Percentiles rank a stretch among this genome's conserved stretches.
Evolutionary conservation across 2,888 invertebrate species (phyloP).

Genomic region (Drosophila multiciliata): DNA sequence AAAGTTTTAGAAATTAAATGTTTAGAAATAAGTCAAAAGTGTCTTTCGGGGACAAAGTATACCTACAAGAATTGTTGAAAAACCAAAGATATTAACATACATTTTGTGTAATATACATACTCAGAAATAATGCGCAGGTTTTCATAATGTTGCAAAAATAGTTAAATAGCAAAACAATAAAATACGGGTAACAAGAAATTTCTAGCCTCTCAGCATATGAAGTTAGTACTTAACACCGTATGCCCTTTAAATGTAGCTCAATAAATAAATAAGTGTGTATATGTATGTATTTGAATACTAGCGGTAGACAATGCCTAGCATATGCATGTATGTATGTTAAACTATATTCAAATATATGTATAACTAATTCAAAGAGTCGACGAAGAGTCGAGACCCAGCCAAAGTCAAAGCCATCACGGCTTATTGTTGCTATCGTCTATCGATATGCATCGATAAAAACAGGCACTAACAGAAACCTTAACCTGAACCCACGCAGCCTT

Average conservation of each 20-base stretch:
- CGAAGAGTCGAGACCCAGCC: not conserved
- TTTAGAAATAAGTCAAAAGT: slow-evolving; percentile 42
- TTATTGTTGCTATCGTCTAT: not conserved
- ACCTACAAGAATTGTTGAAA: slow-evolving; percentile 21
- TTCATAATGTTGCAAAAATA: slow-evolving; percentile 35
- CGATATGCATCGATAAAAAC: slow-evolving; percentile 2
- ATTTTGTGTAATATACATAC: slow-evolving; percentile 17
- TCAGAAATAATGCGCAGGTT: slow-evolving; percentile 39
- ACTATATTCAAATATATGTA: slow-evolving; percentile 10
- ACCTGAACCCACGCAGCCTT: slow-evolving; percentile 38
- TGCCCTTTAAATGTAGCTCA: slow-evolving; percentile 27
- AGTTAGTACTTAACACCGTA: slow-evolving; percentile 5
- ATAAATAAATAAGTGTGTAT: slow-evolving; percentile 30
- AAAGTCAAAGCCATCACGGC: not conserved
- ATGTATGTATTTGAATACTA: slow-evolving; percentile 20
- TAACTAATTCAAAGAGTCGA: slow-evolving; percentile 1
- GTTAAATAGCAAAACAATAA: slow-evolving; percentile 15
- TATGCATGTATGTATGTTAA: slow-evolving; percentile 25
- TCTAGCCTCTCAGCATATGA: slow-evolving; percentile 31
- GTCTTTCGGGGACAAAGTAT: slow-evolving; percentile 25
- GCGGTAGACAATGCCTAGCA: slow-evolving; percentile 29
- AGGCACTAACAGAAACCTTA: slow-evolving; percentile 13
- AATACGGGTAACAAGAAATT: slow-evolving; percentile 56
- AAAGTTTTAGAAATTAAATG: slow-evolving; percentile 48
- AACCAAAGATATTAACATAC: slow-evolving; percentile 23